phyloP scores from a whole-genome alignment of 92 coral and sea anemone species.

The Phenganax marumi region DNA sequence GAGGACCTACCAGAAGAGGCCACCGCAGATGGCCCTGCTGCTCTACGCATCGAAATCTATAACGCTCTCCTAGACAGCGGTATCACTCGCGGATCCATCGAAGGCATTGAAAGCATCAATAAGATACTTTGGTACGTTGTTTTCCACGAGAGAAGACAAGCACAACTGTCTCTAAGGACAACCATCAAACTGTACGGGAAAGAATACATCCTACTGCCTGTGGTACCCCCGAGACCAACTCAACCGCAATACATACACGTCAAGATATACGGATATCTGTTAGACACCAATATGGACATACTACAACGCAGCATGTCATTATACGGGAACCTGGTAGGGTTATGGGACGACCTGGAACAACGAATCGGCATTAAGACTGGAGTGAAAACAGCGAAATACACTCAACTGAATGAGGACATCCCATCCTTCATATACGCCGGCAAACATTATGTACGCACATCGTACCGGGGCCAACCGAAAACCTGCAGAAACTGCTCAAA shows the following conservation, averaged over 20 bases:
- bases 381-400: not conserved
- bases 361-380: constrained; percentile 6
- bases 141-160: not conserved
- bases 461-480: constrained; percentile 1
- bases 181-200: not conserved
- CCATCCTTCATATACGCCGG: constrained; percentile 18
- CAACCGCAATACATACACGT: not conserved
- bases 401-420: not conserved
- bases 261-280: not conserved
- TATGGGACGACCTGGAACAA: not conserved
- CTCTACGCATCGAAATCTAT: not conserved
- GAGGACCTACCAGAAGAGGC: not conserved
- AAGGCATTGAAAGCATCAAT: not conserved
- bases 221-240: not conserved
- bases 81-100: not conserved
- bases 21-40: constrained; percentile 1
- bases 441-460: not conserved
- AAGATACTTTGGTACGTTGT: not conserved
- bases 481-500: constrained; percentile 9
- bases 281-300: not conserved
- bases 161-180: not conserved
- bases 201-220: not conserved
- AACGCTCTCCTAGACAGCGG: not conserved
- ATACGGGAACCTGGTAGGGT: not conserved
- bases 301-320: not conserved